A percentile compares a stretch with the other conserved stretches of the same genome.
These are phyloP conservation scores for Amia ocellicauda DNA, from an alignment of 2,113 vertebrate genomes.

Conservation along the genomic window DNA sequence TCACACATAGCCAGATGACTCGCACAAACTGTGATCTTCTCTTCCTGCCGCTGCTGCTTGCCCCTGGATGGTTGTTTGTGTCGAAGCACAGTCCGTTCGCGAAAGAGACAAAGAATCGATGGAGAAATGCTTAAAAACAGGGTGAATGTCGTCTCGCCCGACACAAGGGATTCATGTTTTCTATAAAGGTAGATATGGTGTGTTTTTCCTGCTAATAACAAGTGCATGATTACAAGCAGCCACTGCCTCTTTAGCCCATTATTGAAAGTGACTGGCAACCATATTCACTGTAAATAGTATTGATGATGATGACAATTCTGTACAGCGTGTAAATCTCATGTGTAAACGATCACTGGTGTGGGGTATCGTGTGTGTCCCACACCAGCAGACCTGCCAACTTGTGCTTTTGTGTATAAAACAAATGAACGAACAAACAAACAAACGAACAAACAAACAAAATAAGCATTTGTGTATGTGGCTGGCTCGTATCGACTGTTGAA, in stretches of 20 bases:
- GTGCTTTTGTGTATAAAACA: conserved; percentile 69
- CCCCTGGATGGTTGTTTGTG: conserved; percentile 19
- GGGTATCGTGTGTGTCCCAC: conserved; percentile 67
- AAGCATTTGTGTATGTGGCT: conserved; percentile 59
- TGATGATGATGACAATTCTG: conserved; percentile 55
- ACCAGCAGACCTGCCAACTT: conserved; percentile 76
- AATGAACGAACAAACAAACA: conserved; percentile 55
- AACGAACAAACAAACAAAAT: too few species aligned
- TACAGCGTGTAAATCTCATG: conserved; percentile 77
- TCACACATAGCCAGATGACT: too few species aligned
- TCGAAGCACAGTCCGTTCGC: conserved; percentile 28
- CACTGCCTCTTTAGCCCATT: conserved; percentile 44
- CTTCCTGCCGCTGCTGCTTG: conserved; percentile 25
- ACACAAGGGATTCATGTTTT: too few species aligned
- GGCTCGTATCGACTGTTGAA: conserved; percentile 67
- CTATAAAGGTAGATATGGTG: too few species aligned
- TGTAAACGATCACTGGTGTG: conserved; percentile 57
- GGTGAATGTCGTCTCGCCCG: too few species aligned
- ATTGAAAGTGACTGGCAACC: conserved; percentile 54
- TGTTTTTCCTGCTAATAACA: conserved; percentile 41
- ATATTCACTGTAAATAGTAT: conserved; percentile 84
- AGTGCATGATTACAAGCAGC: conserved; percentile 54
- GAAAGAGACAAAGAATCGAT: too few species aligned
- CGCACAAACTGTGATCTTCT: conserved; percentile 26
- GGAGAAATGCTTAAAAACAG: too few species aligned